Evolutionary conservation across 2,888 invertebrate species (phyloP).

Genomic region (Amphipyra tragopoginis): DNA sequence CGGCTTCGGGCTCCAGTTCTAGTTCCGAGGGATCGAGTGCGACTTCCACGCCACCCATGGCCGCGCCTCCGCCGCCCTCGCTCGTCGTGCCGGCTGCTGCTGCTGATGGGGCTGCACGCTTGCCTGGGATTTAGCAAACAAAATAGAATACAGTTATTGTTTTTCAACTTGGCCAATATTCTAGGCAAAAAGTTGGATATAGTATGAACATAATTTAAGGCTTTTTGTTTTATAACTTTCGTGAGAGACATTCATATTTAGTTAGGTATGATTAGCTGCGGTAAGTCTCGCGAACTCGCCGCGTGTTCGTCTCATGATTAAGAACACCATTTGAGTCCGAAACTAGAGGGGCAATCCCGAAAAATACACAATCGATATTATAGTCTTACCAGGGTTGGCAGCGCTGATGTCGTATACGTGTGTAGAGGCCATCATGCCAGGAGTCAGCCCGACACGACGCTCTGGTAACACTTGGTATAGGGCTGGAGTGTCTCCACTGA

Average conservation of each 20-base stretch:
- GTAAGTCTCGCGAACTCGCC: no score
- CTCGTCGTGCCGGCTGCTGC: slow-evolving; percentile 60
- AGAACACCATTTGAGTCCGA: no score
- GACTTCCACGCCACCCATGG: slow-evolving; percentile 95
- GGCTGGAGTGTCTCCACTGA: slow-evolving; percentile 97
- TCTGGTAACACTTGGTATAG: slow-evolving; percentile 99
- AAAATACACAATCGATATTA: background rate
- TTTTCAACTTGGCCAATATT: no score
- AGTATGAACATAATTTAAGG: no score
- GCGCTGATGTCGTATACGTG: slow-evolving; percentile 98
- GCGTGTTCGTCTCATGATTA: no score
- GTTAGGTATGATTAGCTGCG: no score
- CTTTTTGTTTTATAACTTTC: no score
- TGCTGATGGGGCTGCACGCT: slow-evolving; percentile 62
- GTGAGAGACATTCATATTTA: no score
- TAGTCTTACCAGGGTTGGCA: slow-evolving; percentile 81
- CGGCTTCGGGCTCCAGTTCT: slow-evolving; percentile 98
- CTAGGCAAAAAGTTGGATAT: no score
- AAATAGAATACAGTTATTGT: background rate
- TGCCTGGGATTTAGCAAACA: slow-evolving; percentile 60
- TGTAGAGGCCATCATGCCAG: slow-evolving; percentile 99
- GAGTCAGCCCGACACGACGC: slow-evolving; percentile 96
- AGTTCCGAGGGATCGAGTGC: slow-evolving; percentile 99
- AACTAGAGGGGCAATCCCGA: no score
- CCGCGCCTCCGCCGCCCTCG: slow-evolving; percentile 60